Base-by-base conservation (phyloP, 2,113 vertebrate genomes). In the Mobula birostris region DNA sequence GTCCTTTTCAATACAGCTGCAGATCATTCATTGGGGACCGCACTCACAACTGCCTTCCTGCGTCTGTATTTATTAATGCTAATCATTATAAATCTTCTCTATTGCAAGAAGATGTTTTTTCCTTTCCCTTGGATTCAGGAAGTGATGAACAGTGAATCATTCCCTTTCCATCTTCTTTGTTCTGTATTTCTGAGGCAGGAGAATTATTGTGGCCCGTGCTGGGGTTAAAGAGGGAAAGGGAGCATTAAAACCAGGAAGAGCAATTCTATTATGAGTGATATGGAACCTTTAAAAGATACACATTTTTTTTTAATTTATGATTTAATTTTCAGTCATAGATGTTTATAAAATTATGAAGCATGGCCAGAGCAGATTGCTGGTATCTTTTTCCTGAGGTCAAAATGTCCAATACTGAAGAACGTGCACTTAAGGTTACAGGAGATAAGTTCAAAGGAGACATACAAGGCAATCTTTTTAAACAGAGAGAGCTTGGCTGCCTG, bases 41-140 rank as follows among this genome's bases (percentile, higher is more conserved):
- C 32, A 66, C 58, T 66, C 58, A 29, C 9, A 63, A 66, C 61
- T n/a, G 85, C 85, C 85, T 90, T 90, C 85, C 66, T 90, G 85
- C 15, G 58, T 88, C 83, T 61, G 58, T 17, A 32, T 90, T 68
- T 66, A 66, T 66, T 32, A 90, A 90, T 32, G 85, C 61, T 66
- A 90, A 90, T 90, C 85, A 66, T 68, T 90, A n/a, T 63, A 63
- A 90, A 68, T 90, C 29, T 66, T 66, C 66, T 90, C 85, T 90
- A 66, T 90, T 61, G 66, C 61, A 90, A n/a, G 32, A 68, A 61
- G n/a, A 66, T 74, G 72, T 24, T 74, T 68, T 88, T 19, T 4
- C 48, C 40, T 32, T 90, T 32, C 61, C 29, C 5, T n/a, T 66
- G 61, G 61, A 66, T 90, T 90, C 85, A 90, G 85, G 61, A 88